phyloP scores from a whole-genome alignment of 2,888 invertebrate genomes.

The Formica aserva region DNA sequence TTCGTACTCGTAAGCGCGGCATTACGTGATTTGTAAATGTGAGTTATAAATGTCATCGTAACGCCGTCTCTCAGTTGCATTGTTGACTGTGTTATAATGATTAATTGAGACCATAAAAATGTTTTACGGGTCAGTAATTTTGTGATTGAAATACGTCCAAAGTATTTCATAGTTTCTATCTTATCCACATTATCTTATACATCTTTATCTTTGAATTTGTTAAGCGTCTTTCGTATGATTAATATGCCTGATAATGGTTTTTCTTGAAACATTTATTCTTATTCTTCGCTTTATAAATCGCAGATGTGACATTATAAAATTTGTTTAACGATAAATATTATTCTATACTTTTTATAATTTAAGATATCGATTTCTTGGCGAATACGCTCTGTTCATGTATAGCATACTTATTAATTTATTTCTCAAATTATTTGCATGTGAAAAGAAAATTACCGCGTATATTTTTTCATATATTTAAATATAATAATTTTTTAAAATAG shows the following conservation, averaged over 20 bases:
- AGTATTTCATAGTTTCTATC: neutral
- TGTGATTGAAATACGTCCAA: neutral
- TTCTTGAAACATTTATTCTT: neutral
- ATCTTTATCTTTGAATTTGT: neutral
- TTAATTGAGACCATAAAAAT: neutral
- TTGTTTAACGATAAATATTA: neutral
- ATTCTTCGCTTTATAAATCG: neutral
- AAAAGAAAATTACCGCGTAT: neutral
- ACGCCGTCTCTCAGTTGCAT: neutral
- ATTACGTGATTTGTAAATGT: neutral
- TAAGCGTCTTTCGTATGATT: neutral
- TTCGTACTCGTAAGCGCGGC: neutral
- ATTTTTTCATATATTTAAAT: neutral
- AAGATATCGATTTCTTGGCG: neutral
- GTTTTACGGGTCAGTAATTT: slow-evolving; percentile 2
- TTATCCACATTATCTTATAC: neutral
- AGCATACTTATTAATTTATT: neutral
- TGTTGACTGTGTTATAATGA: neutral
- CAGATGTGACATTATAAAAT: neutral
- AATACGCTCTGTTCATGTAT: neutral
- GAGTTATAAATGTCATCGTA: neutral
- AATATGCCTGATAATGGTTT: neutral
- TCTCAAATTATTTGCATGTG: neutral
- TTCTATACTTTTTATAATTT: neutral
- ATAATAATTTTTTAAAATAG: neutral